Base-by-base conservation (phyloP, 2,888 invertebrate species). In the Athetis lepigone region DNA sequence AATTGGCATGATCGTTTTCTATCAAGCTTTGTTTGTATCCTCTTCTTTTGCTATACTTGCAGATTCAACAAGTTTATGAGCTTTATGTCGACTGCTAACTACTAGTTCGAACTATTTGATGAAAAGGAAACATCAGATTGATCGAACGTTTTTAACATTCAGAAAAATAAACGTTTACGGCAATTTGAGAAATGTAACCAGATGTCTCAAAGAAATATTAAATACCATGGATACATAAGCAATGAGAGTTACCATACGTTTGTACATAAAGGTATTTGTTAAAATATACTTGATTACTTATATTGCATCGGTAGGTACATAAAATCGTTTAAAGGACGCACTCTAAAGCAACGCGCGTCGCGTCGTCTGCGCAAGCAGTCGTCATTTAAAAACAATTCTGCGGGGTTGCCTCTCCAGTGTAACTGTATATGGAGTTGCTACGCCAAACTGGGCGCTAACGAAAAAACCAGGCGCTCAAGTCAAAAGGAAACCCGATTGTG, bases 371-470 rank as follows among this genome's bases (percentile, higher is more conserved):
- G 85, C 82, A 79, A 81, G 81, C 81, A 84, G 84, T 84, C 85
- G 82, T 89, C 91, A 90, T 92, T 92, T 92, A 92, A 92, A 92
- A 92, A 92, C 93, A 92, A 94, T 93, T 89, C 92, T 83, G 87
- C 91, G 93, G 93, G 93, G 92, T 93, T 91, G 92, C 93, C 93
- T 92, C 88, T 88, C 88, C 84, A 84, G 81, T 89, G 81, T 92
- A 94, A 94, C 94, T 94, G 94, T 94, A 91, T 94, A 94, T 87
- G 94, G 94, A 91, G 90, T 90, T 88, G 90, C 85, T 85, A 87
- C 85, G 79, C 94, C 94, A 93, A 91, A 94, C 86, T 86, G 85
- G 92, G 92, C 90, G 87, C 84, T 86, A 81, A 85, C 86, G 89
- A 91, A 94, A 94, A 94, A 94, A 92, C 90, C 84, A 84, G 88